Percentiles rank a stretch among this genome's conserved stretches.
phyloP scores from a whole-genome alignment of 2,797 vertebrate genomes.

The Bryconaethiops microstoma region DNA sequence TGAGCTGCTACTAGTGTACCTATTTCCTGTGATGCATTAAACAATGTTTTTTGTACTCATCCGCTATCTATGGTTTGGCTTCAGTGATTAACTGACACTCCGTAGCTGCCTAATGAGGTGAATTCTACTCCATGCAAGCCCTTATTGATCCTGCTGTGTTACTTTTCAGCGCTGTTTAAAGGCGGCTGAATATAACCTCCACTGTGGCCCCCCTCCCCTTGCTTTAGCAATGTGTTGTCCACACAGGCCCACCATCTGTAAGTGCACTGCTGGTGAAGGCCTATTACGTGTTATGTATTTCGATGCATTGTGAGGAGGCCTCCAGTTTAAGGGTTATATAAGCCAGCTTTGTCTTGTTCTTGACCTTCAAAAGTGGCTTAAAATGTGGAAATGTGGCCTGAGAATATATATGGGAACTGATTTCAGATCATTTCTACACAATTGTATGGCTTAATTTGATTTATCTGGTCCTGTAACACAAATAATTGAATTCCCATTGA shows the following conservation, averaged over 20 bases:
- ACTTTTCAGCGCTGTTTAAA: conserved; percentile 21
- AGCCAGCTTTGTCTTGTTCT: conserved; percentile 1
- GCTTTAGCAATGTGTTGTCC: conserved; percentile 13
- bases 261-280: conserved; percentile 16
- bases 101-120: conserved; percentile 39
- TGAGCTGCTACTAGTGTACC: conserved; percentile 28
- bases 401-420: conserved; percentile 6
- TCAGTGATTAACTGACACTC: conserved; percentile 18
- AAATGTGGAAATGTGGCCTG: not conserved
- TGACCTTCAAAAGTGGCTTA: conserved; percentile 15
- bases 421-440: conserved; percentile 8
- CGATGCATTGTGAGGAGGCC: not conserved
- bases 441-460: too few relatives aligned
- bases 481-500: not conserved
- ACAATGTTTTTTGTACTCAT: not conserved
- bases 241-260: not conserved
- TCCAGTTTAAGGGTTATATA: conserved; percentile 11
- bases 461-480: too few relatives aligned
- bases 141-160: conserved; percentile 28
- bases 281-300: conserved; percentile 5
- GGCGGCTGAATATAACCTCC: conserved; percentile 32
- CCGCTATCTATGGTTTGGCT: conserved; percentile 32
- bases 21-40: conserved; percentile 20
- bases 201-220: not conserved
- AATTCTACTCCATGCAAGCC: conserved; percentile 36